Percentiles rank a stretch among this genome's conserved stretches.
Evolutionary conservation across 2,888 invertebrate genomes (phyloP).

Genomic region (Caenorhabditis wallacei): DNA sequence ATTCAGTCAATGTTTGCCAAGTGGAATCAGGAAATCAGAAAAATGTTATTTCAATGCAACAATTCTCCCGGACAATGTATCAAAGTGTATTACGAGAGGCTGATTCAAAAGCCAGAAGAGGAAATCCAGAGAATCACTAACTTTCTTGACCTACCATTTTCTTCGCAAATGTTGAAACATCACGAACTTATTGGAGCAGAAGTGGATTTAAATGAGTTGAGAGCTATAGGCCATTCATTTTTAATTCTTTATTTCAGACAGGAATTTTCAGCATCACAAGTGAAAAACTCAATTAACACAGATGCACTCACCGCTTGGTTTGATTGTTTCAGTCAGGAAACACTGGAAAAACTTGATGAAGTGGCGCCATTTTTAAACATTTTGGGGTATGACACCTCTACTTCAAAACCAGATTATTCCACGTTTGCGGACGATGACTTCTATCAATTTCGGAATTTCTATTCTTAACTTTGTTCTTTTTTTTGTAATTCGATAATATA

Average conservation of each 20-base stretch:
- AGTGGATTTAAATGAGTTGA: conserved; percentile 86
- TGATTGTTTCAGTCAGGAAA: conserved; percentile 61
- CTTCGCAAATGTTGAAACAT: conserved; percentile 87
- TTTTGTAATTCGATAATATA: background rate
- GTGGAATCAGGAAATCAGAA: conserved; percentile 90
- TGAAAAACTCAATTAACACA: conserved; percentile 60
- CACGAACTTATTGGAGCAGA: conserved; percentile 67
- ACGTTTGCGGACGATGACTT: conserved; percentile 50
- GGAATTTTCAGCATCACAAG: conserved; percentile 70
- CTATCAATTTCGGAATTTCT: conserved; percentile 44
- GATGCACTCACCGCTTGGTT: conserved; percentile 66
- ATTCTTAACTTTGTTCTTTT: conserved; percentile 24
- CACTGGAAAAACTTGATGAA: conserved; percentile 47
- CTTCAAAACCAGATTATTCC: conserved; percentile 50
- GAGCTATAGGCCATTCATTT: too few relatives aligned
- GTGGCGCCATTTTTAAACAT: conserved; percentile 59
- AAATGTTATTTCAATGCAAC: conserved; percentile 93
- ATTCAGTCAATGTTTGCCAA: conserved; percentile 92
- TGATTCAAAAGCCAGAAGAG: conserved; percentile 93
- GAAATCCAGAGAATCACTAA: conserved; percentile 92
- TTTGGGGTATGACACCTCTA: conserved; percentile 49
- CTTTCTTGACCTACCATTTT: conserved; percentile 94
- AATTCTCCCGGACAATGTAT: conserved; percentile 63
- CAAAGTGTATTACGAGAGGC: conserved; percentile 92
- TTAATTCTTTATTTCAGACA: conserved; percentile 53